Conservation (phyloP, 2,113 vertebrate species). For the Eretmochelys imbricata region DNA sequence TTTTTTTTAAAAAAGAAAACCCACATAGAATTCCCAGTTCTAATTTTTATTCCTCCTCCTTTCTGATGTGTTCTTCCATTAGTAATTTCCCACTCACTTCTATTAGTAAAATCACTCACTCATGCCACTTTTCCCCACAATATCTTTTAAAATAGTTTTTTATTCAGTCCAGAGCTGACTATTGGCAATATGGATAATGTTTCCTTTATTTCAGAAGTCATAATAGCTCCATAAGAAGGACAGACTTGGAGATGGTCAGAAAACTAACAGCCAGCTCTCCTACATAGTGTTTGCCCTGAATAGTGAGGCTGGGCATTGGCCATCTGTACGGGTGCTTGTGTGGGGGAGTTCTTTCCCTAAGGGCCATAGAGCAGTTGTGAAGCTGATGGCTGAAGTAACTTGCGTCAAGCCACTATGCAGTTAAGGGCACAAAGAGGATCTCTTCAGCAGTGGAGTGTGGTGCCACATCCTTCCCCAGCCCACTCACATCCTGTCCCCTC, state of each 20-base stretch:
- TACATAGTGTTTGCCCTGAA: background rate
- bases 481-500: background rate
- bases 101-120: constrained; percentile 20
- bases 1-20: constrained; percentile 24
- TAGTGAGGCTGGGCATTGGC: background rate
- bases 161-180: constrained; percentile 7
- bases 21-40: background rate
- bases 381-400: background rate
- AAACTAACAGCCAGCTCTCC: background rate
- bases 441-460: background rate
- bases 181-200: background rate
- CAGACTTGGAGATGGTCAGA: background rate
- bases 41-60: rapidly evolving
- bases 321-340: background rate
- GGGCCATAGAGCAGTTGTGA: background rate
- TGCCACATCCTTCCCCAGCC: background rate
- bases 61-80: background rate
- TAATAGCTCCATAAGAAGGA: background rate
- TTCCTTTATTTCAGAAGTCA: background rate
- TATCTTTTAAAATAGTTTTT: constrained; percentile 19
- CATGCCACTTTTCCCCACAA: background rate
- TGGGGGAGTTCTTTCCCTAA: background rate
- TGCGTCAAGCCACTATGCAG: rapidly evolving
- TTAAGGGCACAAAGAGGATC: background rate
- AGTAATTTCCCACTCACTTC: constrained; percentile 15